Conservation (phyloP, 2,797 vertebrate genomes). For the Darevskia mixta region DNA sequence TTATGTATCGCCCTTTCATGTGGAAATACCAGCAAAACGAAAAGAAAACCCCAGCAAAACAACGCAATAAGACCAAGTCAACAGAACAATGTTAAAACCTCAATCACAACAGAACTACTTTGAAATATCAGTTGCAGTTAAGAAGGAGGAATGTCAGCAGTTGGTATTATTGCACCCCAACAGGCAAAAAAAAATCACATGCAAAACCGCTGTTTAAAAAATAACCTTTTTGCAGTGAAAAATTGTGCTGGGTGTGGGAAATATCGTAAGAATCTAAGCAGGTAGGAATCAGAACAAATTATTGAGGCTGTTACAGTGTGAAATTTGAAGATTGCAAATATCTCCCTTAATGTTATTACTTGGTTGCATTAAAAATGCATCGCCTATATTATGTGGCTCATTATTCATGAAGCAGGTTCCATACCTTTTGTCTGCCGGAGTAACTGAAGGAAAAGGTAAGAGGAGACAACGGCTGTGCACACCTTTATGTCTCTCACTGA, state of each 20-base stretch:
- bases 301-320: slow-evolving; percentile 68
- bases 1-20: no score
- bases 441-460: slow-evolving; percentile 84
- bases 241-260: neutral
- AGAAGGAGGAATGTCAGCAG: no score
- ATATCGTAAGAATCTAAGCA: slow-evolving; percentile 49
- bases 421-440: slow-evolving; percentile 82
- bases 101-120: no score
- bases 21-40: no score
- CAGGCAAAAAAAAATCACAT: accelerated
- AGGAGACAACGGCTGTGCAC: slow-evolving; percentile 75
- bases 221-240: slow-evolving; percentile 21
- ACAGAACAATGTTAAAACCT: no score
- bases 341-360: slow-evolving; percentile 81
- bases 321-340: slow-evolving; percentile 83
- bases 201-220: neutral
- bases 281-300: slow-evolving; percentile 82
- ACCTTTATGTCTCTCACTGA: slow-evolving; percentile 85
- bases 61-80: no score
- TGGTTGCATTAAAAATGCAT: slow-evolving; percentile 84
- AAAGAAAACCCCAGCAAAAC: no score
- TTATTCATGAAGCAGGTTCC: slow-evolving; percentile 85
- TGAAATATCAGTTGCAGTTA: no score
- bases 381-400: slow-evolving; percentile 82
- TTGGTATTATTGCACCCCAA: neutral